Base-by-base conservation (phyloP, 2,113 vertebrate genomes). In the Melanerpes aurifrons region DNA sequence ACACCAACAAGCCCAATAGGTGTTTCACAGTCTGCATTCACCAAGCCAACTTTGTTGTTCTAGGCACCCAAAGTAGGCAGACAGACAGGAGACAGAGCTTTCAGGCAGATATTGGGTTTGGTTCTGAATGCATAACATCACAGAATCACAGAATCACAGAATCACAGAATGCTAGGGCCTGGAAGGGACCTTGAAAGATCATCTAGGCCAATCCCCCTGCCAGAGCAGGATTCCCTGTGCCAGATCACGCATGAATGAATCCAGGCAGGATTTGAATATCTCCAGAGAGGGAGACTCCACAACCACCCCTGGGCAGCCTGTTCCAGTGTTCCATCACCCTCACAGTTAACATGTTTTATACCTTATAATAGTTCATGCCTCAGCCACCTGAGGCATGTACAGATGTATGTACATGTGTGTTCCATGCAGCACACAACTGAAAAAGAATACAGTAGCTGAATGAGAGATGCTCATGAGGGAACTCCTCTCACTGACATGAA, bases 21-120 rank as follows among this genome's bases (percentile, higher is more conserved):
- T 72, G 47, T 82, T 93, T 72, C 37, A 57, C 40, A 63, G 12
- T 4, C 20, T 21, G 19, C 19, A 29, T 43, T 28, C 37, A 48
- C 22, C 22, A 43, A 64, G 29, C 28, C 86, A 53, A 1, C 9
- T 13, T 18, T 70, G 26, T 35, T 29, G 64, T 47, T 24, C 26
- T 17, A 48, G 56, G 22, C 19, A 67, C 6, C 35, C 35, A 18
- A 63, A 79, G 69, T 6, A 70, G 43, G 35, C 31, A 77, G 28
- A 12, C 31, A 82, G 59, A 31, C 47, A 89, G 37, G 10, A 67
- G 12, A 15, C 25, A 3, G 35, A 0, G 0, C 15, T 7, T 21
- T 79, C 54, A 56, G 61, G 53, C 35, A 77, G 4, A 8, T 8
- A 17, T 0, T 50, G 0, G n/a, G 17, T 58, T 50, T 89, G 31